Evolutionary conservation across 2,888 invertebrate genomes (phyloP).

Genomic region (Chironomus tentans): DNA sequence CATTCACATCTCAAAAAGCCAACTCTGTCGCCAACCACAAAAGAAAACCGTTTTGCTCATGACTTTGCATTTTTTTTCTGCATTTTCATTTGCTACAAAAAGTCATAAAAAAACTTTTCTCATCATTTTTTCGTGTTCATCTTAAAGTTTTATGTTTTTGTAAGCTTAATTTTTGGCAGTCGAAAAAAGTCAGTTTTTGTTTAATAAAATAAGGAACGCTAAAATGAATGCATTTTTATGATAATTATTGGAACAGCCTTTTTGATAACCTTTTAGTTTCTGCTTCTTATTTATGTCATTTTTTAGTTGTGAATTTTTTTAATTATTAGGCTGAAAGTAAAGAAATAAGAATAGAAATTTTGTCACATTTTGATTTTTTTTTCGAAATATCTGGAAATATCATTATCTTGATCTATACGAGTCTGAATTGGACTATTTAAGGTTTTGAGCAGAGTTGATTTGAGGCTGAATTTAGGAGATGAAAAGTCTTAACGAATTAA

Average conservation of each 20-base stretch:
- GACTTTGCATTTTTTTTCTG: constrained; percentile 13
- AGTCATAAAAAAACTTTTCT: background rate
- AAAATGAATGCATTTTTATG: background rate
- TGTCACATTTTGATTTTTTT: too few species aligned
- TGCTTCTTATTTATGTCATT: background rate
- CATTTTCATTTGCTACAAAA: background rate
- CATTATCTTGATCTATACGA: too few species aligned
- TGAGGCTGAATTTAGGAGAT: too few species aligned
- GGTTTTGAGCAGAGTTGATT: too few species aligned
- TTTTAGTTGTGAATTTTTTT: too few species aligned
- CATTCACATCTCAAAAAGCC: background rate
- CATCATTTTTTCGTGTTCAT: constrained; percentile 14
- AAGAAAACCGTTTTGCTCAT: background rate
- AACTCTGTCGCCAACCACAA: background rate
- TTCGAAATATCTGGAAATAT: too few species aligned
- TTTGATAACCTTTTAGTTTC: background rate
- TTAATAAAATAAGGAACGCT: background rate
- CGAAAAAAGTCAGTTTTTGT: background rate
- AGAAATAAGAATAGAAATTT: too few species aligned
- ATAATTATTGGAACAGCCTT: background rate
- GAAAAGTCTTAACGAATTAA: too few species aligned
- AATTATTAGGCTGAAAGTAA: too few species aligned
- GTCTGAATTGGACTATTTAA: too few species aligned
- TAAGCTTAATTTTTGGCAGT: constrained; percentile 12
- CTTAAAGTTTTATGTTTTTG: constrained; percentile 4